phyloP scores from a whole-genome alignment of 2,797 vertebrate genomes.

The Miopithecus talapoin region DNA sequence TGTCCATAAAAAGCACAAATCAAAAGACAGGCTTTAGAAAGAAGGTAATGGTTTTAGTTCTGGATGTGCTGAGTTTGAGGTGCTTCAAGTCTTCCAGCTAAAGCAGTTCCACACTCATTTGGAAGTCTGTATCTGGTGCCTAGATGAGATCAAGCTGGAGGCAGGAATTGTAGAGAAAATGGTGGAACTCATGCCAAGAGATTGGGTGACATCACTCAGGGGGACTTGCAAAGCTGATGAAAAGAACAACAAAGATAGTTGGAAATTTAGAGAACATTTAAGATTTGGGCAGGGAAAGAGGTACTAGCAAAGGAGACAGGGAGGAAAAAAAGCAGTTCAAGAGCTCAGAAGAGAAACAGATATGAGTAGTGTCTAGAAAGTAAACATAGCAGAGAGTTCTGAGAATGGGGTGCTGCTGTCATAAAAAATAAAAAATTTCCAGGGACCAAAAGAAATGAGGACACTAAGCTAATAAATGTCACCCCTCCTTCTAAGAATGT shows the following conservation, averaged over 20 bases:
- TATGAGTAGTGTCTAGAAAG: not conserved
- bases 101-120: not conserved
- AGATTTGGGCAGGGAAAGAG: not conserved
- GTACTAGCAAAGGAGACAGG: not conserved
- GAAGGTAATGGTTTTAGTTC: not conserved
- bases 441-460: not conserved
- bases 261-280: slow-evolving; percentile 1
- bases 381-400: not conserved
- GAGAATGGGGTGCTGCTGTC: not conserved
- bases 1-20: not conserved
- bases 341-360: not conserved
- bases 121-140: not conserved
- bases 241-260: not conserved
- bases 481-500: not conserved
- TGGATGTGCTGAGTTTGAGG: not conserved
- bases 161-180: not conserved
- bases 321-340: not conserved
- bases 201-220: not conserved
- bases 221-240: not conserved
- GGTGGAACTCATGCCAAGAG: not conserved
- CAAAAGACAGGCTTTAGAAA: not conserved
- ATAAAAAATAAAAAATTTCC: not conserved
- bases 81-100: not conserved
- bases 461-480: not conserved
- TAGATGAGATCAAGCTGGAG: not conserved